Evolutionary conservation across 2,113 vertebrate genomes (phyloP), one percentile per base, ranked within the genome.

Genomic region (Phrynocephalus versicolor): DNA sequence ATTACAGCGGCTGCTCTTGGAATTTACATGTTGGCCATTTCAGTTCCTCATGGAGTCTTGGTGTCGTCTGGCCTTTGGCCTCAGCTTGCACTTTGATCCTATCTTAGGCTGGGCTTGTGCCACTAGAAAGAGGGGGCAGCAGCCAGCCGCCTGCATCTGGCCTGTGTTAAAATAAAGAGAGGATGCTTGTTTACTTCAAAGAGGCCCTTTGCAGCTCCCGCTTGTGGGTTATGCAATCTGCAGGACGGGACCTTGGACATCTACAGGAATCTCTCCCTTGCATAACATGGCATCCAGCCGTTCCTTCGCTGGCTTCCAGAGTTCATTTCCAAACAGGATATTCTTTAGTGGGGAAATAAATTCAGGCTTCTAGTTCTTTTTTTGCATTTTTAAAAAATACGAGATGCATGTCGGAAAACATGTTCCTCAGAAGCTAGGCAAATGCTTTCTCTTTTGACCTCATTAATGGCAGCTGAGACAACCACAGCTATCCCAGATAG

Each of bases 231-330:
- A 91, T 94, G 88, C 89, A 92, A 93, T 89, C 84, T 77, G 37
- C 84, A 64, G 88, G 89, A 86, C 70, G 91, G 87, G 88, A 83
- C 83, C 92, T 87, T 82, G 21, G 62, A 84, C 27, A 45, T 21
- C 19, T 21, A 90, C 92, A 91, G 89, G 85, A 94, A 94, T 90
- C 91, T 91, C 88, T 57, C 81, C 84, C 92, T 97, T 96, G 95
- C 93, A 93, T 97, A 97, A 97, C 93, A 79, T 90, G 78, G 88
- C 15, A 91, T 90, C 91, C 95, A 96, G 95, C 94, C 93, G 85
- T 70, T 87, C 80, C 73, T 64, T 86, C 80, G 75, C 90, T 82
- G 82, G 88, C 80, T 87, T 92, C 81, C 90, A 93, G 94, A 67
- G 87, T 83, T 79, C 78, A 51, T 92, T 90, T 91, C 87, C 35